Percentiles rank a stretch among this genome's conserved stretches.
Conservation (phyloP, 2,888 invertebrate species). For the Drosophila ezoana region DNA sequence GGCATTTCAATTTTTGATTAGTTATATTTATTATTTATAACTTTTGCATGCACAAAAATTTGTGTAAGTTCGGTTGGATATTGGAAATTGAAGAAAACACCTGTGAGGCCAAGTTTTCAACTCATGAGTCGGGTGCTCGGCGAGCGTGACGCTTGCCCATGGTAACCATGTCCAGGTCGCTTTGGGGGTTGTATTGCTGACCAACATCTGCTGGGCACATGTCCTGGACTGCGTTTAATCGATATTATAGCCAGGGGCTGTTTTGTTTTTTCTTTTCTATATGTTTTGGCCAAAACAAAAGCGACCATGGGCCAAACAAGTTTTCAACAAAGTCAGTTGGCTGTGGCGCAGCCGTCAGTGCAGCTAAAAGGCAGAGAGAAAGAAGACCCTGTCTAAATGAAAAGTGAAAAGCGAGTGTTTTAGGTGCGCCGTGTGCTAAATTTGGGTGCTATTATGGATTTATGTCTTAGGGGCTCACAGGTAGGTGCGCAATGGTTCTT, state of each 20-base stretch:
- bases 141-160: constrained; percentile 21
- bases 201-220: constrained; percentile 65
- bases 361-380: constrained; percentile 12
- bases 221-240: constrained; percentile 73
- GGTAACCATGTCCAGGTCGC: constrained; percentile 31
- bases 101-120: constrained; percentile 16
- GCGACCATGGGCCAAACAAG: constrained; percentile 42
- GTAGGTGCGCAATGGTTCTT: constrained; percentile 57
- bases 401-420: constrained; percentile 35
- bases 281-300: constrained; percentile 66
- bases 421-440: constrained; percentile 13
- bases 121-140: background rate
- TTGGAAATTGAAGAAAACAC: constrained; percentile 15
- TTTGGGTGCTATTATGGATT: constrained; percentile 82
- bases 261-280: constrained; percentile 31
- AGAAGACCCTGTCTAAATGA: constrained; percentile 43
- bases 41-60: too few species aligned
- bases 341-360: constrained; percentile 60
- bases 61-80: too few species aligned
- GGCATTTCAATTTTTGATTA: constrained; percentile 1
- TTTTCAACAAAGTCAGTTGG: constrained; percentile 56
- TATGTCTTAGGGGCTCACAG: constrained; percentile 84
- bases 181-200: constrained; percentile 65
- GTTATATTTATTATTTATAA: background rate
- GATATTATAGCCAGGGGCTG: constrained; percentile 61